A percentile compares a stretch with the other conserved stretches of the same genome.
These are phyloP conservation scores for Rhodophaea formosa DNA, from an alignment of 2,888 invertebrate genomes.

Conservation along the genomic window DNA sequence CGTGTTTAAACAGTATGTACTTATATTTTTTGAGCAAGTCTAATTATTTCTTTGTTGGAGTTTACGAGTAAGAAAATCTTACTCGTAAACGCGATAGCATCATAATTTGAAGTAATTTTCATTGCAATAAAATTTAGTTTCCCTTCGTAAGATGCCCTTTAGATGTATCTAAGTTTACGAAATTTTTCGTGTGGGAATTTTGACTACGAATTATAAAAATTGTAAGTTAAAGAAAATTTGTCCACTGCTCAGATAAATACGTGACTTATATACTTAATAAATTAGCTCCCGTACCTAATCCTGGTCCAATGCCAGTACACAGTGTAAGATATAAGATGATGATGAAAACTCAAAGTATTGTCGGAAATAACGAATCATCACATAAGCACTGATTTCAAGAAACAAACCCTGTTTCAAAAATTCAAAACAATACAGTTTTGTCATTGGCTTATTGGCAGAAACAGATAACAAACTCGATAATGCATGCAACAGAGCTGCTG, in stretches of 20 bases:
- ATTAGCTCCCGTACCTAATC: no score
- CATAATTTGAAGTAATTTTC: slow-evolving; percentile 17
- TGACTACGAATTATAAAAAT: slow-evolving; percentile 44
- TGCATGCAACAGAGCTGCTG: slow-evolving; percentile 15
- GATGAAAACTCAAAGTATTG: no score
- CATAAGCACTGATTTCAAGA: not conserved
- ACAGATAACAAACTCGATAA: slow-evolving; percentile 25
- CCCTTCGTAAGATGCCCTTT: slow-evolving; percentile 59
- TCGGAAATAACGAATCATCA: no score
- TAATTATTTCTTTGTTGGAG: not conserved
- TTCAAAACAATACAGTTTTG: not conserved
- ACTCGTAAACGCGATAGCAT: slow-evolving; percentile 1
- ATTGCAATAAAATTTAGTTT: slow-evolving; percentile 47
- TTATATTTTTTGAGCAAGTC: not conserved
- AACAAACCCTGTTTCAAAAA: not conserved
- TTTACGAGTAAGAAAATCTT: not conserved
- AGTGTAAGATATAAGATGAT: no score
- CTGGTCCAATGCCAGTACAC: no score
- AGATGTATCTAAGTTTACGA: slow-evolving; percentile 54
- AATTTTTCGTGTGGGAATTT: slow-evolving; percentile 68
- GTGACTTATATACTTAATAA: no score
- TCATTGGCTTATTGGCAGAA: slow-evolving; percentile 2
- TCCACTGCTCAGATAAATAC: slow-evolving; percentile 30
- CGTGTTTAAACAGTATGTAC: not conserved
- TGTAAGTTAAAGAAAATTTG: slow-evolving; percentile 46